Conservation (phyloP, 2,888 invertebrate genomes). For the Mythimna pallens region DNA sequence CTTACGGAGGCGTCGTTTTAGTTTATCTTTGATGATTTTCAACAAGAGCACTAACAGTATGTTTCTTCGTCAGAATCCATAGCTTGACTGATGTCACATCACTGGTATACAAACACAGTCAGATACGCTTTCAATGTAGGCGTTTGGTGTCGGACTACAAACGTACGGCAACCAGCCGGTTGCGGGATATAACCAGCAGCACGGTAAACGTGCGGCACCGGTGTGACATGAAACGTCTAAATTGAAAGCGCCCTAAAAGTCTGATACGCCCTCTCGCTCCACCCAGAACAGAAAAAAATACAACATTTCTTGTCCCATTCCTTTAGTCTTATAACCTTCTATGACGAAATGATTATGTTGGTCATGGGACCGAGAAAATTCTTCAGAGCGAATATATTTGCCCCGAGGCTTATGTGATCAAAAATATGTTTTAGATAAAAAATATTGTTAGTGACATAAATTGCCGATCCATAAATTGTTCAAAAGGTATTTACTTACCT, state of each 20-base stretch:
- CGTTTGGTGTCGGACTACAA: conserved; percentile 19
- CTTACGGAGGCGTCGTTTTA: too few relatives aligned
- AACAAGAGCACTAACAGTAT: background rate
- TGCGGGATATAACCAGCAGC: background rate
- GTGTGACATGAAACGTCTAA: too few relatives aligned
- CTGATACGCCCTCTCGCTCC: too few relatives aligned
- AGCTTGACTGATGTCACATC: conserved; percentile 30
- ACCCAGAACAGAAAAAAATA: too few relatives aligned
- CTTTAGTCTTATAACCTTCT: background rate
- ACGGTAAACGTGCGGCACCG: too few relatives aligned
- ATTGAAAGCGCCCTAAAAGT: too few relatives aligned
- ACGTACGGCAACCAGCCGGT: background rate
- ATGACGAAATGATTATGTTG: background rate
- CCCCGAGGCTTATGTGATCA: background rate
- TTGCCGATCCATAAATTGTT: too few relatives aligned
- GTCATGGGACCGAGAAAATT: background rate
- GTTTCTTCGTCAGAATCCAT: conserved; percentile 38
- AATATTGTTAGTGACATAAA: too few relatives aligned
- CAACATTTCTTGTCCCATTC: too few relatives aligned
- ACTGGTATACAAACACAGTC: conserved; percentile 31
- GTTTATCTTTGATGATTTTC: too few relatives aligned
- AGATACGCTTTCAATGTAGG: conserved; percentile 22
- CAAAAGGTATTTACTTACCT: too few relatives aligned
- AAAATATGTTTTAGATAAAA: background rate
- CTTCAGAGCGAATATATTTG: background rate